A percentile compares a stretch with the other conserved stretches of the same genome.
Evolutionary conservation across 37 sponge, comb jelly and placozoan genomes (phyloP).

Genomic region (Halisarca cf. caerulea): DNA sequence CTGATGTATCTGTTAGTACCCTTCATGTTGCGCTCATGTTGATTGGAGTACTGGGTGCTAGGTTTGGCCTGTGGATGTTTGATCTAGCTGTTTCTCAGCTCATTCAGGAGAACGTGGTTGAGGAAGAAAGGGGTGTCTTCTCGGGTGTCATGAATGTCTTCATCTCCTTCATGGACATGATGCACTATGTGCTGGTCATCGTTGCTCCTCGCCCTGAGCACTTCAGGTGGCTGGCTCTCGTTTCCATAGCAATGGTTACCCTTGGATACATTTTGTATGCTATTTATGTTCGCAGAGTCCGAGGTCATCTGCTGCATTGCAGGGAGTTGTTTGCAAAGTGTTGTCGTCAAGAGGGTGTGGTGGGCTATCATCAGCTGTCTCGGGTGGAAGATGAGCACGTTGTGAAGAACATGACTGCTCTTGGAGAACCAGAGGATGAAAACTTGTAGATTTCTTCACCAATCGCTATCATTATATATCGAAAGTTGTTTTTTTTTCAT

Average conservation of each 20-base stretch:
- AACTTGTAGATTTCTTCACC: too few species aligned
- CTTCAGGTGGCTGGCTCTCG: constrained; percentile 70
- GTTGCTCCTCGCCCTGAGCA: constrained; percentile 73
- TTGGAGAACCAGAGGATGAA: too few species aligned
- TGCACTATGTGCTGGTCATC: constrained; percentile 85
- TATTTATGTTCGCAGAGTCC: constrained; percentile 48
- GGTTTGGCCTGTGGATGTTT: constrained; percentile 95
- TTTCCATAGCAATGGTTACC: constrained; percentile 70
- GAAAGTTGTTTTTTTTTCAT: too few species aligned
- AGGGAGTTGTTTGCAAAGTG: background rate
- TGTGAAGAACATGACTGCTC: too few species aligned
- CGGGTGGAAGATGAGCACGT: too few species aligned
- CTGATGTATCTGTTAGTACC: background rate
- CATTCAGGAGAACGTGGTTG: constrained; percentile 83
- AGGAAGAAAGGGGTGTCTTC: constrained; percentile 86
- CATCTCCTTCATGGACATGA: constrained; percentile 89
- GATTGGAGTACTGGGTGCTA: constrained; percentile 68
- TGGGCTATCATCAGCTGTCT: too few species aligned
- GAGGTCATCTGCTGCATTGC: constrained; percentile 67
- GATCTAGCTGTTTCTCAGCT: constrained; percentile 87
- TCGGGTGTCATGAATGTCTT: constrained; percentile 92
- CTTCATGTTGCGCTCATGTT: constrained; percentile 48
- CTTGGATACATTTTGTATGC: constrained; percentile 68
- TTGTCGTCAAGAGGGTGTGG: background rate
- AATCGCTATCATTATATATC: too few species aligned